A percentile compares a stretch with the other conserved stretches of the same genome.
phyloP scores from a whole-genome alignment of 2,113 vertebrate species.

The Gobiocypris rarus region DNA sequence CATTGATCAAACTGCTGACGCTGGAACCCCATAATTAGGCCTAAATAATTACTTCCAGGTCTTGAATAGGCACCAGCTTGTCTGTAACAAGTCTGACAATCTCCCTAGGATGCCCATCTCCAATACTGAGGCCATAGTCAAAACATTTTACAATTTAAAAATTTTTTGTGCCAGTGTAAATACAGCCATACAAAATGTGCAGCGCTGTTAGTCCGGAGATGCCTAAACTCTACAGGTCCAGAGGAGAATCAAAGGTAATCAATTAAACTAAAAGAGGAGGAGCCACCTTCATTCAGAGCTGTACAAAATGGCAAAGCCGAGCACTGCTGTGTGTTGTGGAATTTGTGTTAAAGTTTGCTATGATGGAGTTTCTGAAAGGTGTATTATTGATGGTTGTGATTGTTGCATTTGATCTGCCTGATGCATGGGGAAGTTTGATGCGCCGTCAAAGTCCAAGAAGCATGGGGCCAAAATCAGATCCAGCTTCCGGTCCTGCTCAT shows the following conservation, averaged over 20 bases:
- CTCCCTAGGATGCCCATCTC: too few species aligned
- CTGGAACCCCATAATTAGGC: too few species aligned
- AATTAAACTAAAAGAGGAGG: slow-evolving; percentile 3
- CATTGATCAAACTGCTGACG: too few species aligned
- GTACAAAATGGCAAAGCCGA: not conserved
- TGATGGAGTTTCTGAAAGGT: not conserved
- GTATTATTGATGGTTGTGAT: not conserved
- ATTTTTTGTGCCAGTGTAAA: too few species aligned
- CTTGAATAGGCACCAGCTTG: too few species aligned
- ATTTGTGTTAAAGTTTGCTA: not conserved
- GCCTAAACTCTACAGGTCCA: slow-evolving; percentile 1
- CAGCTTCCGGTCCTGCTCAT: too few species aligned
- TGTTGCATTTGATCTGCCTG: not conserved
- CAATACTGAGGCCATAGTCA: too few species aligned
- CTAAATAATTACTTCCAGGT: too few species aligned
- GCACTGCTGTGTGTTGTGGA: not conserved
- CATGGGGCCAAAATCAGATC: not conserved
- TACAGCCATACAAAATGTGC: too few species aligned
- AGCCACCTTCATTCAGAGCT: not conserved
- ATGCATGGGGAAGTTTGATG: not conserved
- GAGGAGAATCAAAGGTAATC: not conserved
- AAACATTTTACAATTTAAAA: too few species aligned
- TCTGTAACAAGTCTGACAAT: too few species aligned
- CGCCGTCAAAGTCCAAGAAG: not conserved
- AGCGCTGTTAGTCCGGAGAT: not conserved